Conservation (phyloP, 1,140 invertebrate species). For the Lamellibrachia luymesi region DNA sequence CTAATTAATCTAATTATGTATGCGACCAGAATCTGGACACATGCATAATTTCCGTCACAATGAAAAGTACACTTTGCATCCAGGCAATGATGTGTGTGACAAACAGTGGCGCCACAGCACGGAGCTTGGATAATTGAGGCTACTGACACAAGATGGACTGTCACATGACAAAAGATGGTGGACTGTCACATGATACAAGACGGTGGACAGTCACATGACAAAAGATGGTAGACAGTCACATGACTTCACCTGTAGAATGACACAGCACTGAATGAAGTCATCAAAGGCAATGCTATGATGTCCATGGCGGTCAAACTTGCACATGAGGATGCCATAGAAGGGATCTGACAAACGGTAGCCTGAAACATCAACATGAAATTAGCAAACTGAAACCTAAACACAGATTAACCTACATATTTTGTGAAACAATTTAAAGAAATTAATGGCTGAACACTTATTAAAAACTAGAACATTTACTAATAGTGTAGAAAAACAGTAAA, state of each 20-base stretch:
- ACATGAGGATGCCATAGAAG: constrained; percentile 78
- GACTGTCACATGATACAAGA: background rate
- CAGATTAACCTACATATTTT: background rate
- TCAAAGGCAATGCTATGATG: constrained; percentile 90
- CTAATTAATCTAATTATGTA: too few relatives aligned
- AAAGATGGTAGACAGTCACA: constrained; percentile 6
- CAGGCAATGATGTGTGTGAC: too few relatives aligned
- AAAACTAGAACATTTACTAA: too few relatives aligned
- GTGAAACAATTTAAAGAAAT: background rate
- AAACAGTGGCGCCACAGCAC: too few relatives aligned
- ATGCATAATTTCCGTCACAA: too few relatives aligned
- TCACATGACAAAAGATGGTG: too few relatives aligned
- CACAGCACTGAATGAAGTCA: constrained; percentile 97
- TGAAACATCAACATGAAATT: constrained; percentile 28
- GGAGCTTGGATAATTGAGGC: too few relatives aligned
- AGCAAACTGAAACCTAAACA: background rate
- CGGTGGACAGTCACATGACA: background rate
- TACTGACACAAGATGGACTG: too few relatives aligned
- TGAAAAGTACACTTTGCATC: too few relatives aligned
- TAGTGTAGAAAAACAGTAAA: too few relatives aligned
- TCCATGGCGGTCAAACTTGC: constrained; percentile 93
- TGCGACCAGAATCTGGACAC: too few relatives aligned
- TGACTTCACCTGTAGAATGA: constrained; percentile 83
- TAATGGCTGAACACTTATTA: background rate
- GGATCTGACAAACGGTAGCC: constrained; percentile 75